Percentiles rank a stretch among this genome's conserved stretches.
Evolutionary conservation across 2,888 invertebrate genomes (phyloP).

Genomic region (Zygogramma bicolorata): DNA sequence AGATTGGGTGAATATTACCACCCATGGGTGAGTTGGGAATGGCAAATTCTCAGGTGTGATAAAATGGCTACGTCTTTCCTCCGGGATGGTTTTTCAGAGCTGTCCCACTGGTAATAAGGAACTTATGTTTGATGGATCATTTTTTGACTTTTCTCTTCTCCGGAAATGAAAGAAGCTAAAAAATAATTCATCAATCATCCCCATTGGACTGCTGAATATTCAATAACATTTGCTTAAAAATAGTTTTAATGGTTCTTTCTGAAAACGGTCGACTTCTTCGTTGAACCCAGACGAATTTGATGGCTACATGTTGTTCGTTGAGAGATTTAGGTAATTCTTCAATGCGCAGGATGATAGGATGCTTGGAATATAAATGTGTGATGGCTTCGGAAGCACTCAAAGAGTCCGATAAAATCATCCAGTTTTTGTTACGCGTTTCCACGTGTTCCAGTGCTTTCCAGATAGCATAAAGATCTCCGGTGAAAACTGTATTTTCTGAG

Average conservation of each 20-base stretch:
- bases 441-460: background rate
- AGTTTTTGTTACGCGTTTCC: background rate
- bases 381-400: no score
- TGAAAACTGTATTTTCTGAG: background rate
- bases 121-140: background rate
- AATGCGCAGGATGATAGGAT: background rate
- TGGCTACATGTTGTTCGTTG: background rate
- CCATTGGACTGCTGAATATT: background rate
- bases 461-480: background rate
- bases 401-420: no score
- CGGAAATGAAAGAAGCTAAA: no score
- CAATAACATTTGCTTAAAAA: background rate
- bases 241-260: background rate
- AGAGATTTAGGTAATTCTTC: background rate
- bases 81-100: no score
- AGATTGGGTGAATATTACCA: background rate
- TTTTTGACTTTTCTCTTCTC: no score
- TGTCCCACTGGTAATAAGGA: no score
- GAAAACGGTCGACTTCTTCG: background rate
- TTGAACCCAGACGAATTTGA: background rate
- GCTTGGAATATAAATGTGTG: background rate
- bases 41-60: no score
- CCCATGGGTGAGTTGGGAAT: background rate
- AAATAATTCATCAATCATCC: no score
- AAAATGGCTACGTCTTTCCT: no score